These are phyloP conservation scores for Danio kyathit DNA, from an alignment of 2,797 vertebrate genomes.

Conservation along the genomic window DNA sequence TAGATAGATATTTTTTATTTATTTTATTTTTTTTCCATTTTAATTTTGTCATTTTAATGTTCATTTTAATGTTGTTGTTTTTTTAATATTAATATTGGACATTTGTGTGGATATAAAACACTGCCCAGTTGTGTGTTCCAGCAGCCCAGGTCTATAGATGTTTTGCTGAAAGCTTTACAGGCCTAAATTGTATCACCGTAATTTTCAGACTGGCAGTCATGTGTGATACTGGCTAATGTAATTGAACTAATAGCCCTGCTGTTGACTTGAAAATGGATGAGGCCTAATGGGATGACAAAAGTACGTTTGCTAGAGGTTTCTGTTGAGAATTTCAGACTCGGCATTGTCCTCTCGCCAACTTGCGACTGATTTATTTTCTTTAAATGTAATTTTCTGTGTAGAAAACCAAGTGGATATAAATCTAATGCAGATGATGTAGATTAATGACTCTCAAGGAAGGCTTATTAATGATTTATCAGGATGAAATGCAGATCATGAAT, in stretches of 20 bases:
- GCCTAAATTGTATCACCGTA: not conserved
- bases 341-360: conserved; percentile 3
- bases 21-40: no score
- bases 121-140: not conserved
- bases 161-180: conserved; percentile 9
- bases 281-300: conserved; percentile 2
- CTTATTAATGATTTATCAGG: conserved; percentile 27
- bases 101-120: not conserved
- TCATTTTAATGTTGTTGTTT: no score
- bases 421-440: conserved; percentile 22
- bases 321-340: not conserved
- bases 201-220: conserved; percentile 27
- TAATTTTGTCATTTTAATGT: no score
- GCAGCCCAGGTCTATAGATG: not conserved
- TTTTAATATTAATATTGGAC: not conserved
- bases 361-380: conserved; percentile 7
- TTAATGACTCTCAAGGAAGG: conserved; percentile 24
- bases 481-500: conserved; percentile 26
- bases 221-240: conserved; percentile 39
- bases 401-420: not conserved
- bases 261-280: conserved; percentile 9
- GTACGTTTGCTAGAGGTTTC: conserved; percentile 16
- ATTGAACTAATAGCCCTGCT: conserved; percentile 46
- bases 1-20: no score
- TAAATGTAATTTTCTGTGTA: not conserved